phyloP scores from a whole-genome alignment of 2,888 invertebrate genomes.

The Cylindroiulus punctatus region DNA sequence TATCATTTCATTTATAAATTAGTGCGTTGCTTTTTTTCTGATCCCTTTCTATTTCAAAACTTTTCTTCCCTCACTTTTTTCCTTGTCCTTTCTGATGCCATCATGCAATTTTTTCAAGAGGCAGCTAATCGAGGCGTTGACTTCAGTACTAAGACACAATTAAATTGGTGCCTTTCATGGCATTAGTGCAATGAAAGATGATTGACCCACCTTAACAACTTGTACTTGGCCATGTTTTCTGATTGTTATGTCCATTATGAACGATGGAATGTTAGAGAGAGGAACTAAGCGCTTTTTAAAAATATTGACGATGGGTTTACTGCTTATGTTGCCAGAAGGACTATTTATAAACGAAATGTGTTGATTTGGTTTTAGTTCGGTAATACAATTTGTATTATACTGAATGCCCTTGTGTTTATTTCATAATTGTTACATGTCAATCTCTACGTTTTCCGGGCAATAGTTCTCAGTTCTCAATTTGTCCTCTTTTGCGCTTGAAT shows the following conservation, averaged over 20 bases:
- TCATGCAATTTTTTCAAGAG: slow-evolving; percentile 54
- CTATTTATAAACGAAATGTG: not conserved
- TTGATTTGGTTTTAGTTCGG: not conserved
- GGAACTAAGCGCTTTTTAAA: not conserved
- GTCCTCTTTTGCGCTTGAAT: no score
- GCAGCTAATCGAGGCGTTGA: slow-evolving; percentile 51
- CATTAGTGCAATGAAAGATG: slow-evolving; percentile 13
- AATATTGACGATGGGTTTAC: not conserved
- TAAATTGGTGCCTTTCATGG: not conserved
- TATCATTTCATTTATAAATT: slow-evolving; percentile 40
- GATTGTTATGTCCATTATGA: slow-evolving; percentile 8
- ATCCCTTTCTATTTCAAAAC: slow-evolving; percentile 40
- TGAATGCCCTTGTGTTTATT: no score
- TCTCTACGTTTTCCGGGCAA: not conserved
- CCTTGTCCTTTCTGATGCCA: not conserved
- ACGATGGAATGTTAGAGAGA: slow-evolving; percentile 1
- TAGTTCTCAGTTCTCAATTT: not conserved
- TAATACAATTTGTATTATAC: not conserved
- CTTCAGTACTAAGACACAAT: slow-evolving; percentile 48
- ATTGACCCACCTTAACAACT: slow-evolving; percentile 46
- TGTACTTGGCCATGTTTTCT: slow-evolving; percentile 38
- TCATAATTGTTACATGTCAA: not conserved
- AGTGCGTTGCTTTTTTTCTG: slow-evolving; percentile 7
- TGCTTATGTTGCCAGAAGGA: not conserved
- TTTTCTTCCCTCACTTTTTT: not conserved